Conservation (phyloP, 2,797 vertebrate genomes). For the Hyperoplus immaculatus region DNA sequence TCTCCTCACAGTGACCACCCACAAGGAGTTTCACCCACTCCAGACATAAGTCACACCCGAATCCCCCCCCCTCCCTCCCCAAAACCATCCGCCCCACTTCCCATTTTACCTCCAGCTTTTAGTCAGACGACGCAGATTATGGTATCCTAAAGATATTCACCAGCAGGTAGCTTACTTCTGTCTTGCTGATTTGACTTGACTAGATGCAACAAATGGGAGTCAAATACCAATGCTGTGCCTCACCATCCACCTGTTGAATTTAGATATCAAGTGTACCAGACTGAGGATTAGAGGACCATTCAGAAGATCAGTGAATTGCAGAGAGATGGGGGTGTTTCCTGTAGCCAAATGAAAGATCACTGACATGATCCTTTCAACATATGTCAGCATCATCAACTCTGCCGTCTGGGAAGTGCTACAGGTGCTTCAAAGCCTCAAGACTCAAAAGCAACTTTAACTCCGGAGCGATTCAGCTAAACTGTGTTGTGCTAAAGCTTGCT, state of each 20-base stretch:
- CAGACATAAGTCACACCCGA: constrained; percentile 72
- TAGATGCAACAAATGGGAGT: constrained; percentile 47
- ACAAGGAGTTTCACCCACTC: constrained; percentile 71
- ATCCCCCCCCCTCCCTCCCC: not conserved
- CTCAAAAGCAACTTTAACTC: not conserved
- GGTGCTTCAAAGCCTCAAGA: constrained; percentile 14
- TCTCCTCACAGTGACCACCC: constrained; percentile 72
- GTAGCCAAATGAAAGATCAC: constrained; percentile 12
- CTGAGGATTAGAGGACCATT: constrained; percentile 59
- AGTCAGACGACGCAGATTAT: constrained; percentile 38
- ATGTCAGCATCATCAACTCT: constrained; percentile 22
- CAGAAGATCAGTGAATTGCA: constrained; percentile 51
- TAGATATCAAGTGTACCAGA: constrained; percentile 71
- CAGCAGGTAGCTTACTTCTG: constrained; percentile 49
- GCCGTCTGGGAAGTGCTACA: constrained; percentile 37
- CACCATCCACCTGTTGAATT: constrained; percentile 71
- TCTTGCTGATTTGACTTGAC: constrained; percentile 31
- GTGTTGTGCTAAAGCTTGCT: not conserved
- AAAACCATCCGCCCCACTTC: constrained; percentile 33
- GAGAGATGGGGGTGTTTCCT: constrained; percentile 57
- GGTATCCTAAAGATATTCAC: constrained; percentile 31
- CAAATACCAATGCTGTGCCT: constrained; percentile 17
- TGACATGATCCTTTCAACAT: constrained; percentile 52
- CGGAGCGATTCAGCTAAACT: not conserved
- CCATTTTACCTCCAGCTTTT: constrained; percentile 45